These are phyloP conservation scores for Lasioglossum baleicum DNA, from an alignment of 1,140 invertebrate genomes.

Conservation along the genomic window DNA sequence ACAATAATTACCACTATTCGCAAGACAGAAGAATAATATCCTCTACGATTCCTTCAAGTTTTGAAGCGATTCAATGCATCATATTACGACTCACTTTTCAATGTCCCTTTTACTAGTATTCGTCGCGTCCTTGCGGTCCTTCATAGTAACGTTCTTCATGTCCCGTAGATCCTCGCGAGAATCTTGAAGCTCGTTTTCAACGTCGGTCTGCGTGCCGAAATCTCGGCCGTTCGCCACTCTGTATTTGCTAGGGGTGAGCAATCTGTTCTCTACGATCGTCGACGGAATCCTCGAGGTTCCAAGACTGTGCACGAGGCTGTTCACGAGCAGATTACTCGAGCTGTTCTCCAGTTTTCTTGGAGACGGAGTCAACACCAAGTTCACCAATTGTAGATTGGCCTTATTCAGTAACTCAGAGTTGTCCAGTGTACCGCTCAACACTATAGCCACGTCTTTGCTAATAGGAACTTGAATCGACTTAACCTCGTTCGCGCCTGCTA, in stretches of 20 bases:
- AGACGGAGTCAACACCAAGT: slow-evolving; percentile 68
- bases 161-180: slow-evolving; percentile 58
- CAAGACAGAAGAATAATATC: slow-evolving; percentile 47
- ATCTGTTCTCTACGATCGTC: slow-evolving; percentile 74
- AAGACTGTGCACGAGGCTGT: slow-evolving; percentile 62
- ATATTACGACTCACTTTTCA: slow-evolving; percentile 70
- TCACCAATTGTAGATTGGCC: slow-evolving; percentile 70
- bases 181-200: slow-evolving; percentile 68
- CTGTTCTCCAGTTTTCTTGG: slow-evolving; percentile 52
- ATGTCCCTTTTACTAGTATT: slow-evolving; percentile 68
- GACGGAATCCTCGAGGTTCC: slow-evolving; percentile 48
- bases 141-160: slow-evolving; percentile 56
- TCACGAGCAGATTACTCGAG: slow-evolving; percentile 68
- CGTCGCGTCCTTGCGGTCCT: slow-evolving; percentile 68
- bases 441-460: slow-evolving; percentile 74
- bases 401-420: slow-evolving; percentile 68
- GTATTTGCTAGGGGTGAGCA: slow-evolving; percentile 84
- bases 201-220: slow-evolving; percentile 85
- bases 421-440: slow-evolving; percentile 72
- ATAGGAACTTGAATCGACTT: slow-evolving; percentile 66
- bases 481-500: slow-evolving; percentile 8
- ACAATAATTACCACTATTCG: slow-evolving; percentile 42
- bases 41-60: slow-evolving; percentile 37
- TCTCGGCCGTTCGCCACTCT: slow-evolving; percentile 80
- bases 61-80: slow-evolving; percentile 34